Percentiles rank a stretch among this genome's conserved stretches.
Conservation (phyloP, 2,888 invertebrate genomes). For the Isotomurus palustris region DNA sequence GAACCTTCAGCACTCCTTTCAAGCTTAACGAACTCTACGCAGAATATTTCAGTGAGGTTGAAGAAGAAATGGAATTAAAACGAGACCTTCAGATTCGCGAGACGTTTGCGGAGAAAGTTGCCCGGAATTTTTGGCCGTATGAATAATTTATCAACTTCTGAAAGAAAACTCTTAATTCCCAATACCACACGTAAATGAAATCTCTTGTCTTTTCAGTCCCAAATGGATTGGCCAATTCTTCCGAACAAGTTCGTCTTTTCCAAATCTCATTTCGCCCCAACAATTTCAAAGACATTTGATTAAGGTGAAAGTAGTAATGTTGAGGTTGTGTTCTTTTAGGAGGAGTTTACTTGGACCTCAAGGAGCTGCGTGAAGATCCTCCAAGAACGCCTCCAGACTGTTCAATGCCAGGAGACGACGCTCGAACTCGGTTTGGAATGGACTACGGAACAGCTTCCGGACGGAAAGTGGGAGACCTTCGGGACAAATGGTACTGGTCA, state of each 20-base stretch:
- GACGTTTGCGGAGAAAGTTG: slow-evolving; percentile 27
- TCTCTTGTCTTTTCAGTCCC: too few relatives aligned
- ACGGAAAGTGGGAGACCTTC: not conserved
- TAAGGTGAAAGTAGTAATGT: too few relatives aligned
- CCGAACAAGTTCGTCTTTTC: too few relatives aligned
- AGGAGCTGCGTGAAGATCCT: slow-evolving; percentile 26
- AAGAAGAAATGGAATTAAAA: slow-evolving; percentile 21
- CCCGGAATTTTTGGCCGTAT: slow-evolving; percentile 29
- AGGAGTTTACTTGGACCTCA: slow-evolving; percentile 23
- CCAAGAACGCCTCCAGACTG: slow-evolving; percentile 23
- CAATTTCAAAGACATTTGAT: too few relatives aligned
- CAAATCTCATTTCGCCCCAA: too few relatives aligned
- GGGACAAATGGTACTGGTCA: slow-evolving; percentile 27
- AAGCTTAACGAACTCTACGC: slow-evolving; percentile 25
- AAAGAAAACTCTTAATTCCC: too few relatives aligned
- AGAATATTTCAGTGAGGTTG: slow-evolving; percentile 28
- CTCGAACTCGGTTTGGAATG: slow-evolving; percentile 1
- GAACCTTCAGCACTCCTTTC: slow-evolving; percentile 20
- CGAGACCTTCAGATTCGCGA: slow-evolving; percentile 20
- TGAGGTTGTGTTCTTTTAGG: too few relatives aligned
- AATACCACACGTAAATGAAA: too few relatives aligned
- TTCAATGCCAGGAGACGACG: not conserved
- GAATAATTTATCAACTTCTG: slow-evolving; percentile 1
- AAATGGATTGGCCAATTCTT: slow-evolving; percentile 13
- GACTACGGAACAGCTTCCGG: slow-evolving; percentile 3